Base-by-base conservation (phyloP, 2,113 vertebrate species). In the Crotophaga sulcirostris region DNA sequence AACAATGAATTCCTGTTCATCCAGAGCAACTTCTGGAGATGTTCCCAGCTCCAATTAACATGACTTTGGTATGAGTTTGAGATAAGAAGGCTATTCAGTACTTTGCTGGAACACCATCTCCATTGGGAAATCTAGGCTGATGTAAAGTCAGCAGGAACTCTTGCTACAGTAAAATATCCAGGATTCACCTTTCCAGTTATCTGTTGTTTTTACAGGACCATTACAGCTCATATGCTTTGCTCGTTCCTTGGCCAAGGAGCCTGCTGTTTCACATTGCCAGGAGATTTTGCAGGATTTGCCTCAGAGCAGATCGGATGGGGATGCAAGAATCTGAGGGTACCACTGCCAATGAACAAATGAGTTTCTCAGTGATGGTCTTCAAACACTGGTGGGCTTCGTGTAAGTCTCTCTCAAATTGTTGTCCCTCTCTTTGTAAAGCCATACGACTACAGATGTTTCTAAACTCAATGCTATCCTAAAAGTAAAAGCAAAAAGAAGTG, bases 391-490 rank as follows among this genome's bases (percentile, higher is more conserved):
- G 92, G 28, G 92, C 95, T 80, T 92, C 90, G 29, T 63, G 68
- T 87, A 98, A 81, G 77, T 97, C 95, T 90, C 94, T 97, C 76
- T 98, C 95, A 92, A 97, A 93, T 31, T 89, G 82, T 62, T 96
- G 92, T 76, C 78, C 92, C 54, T 98, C 90, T 13, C 67, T 94
- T 56, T 97, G 95, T 79, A 97, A 93, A 92, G 95, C 90, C 73
- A 29, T 87, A 36, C 69, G 95, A 68, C 91, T 97, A 74, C 97
- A 97, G 95, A 97, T 96, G 73, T 98, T 98, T 86, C 97, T 96
- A 86, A 98, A 97, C 24, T 97, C 96, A 92, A 69, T 86, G 70
- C 96, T 98, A 10, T 96, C 90, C 96, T 98, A 75, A 90, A 97
- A 96, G 16, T 6, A 82, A 82, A 74, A 89, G 23, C 42, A 93